A percentile compares a stretch with the other conserved stretches of the same genome.
Evolutionary conservation across 2,113 vertebrate species (phyloP).

Genomic region (Passerina amoena): DNA sequence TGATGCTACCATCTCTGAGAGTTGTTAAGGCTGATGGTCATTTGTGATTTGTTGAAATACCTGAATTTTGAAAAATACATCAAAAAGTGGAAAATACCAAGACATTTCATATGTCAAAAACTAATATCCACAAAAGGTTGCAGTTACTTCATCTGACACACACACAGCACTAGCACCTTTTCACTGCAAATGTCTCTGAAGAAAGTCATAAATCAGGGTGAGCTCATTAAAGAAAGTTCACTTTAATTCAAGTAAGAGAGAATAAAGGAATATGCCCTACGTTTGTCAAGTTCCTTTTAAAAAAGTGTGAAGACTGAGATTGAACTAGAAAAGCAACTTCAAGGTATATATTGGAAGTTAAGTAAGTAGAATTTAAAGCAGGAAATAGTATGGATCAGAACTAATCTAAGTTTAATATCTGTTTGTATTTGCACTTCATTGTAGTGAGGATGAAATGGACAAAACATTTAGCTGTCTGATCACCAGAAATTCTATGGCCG

Average conservation of each 20-base stretch:
- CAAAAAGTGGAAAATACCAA: background rate
- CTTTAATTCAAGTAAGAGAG: background rate
- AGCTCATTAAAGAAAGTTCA: background rate
- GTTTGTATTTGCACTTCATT: background rate
- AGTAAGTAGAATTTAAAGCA: background rate
- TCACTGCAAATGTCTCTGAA: background rate
- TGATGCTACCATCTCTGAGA: background rate
- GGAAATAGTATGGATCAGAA: background rate
- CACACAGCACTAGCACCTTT: background rate
- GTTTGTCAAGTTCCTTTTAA: background rate
- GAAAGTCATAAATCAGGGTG: background rate
- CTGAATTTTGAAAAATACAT: background rate
- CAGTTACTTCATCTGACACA: background rate
- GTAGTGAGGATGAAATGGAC: background rate
- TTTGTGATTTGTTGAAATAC: background rate
- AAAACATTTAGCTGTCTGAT: background rate
- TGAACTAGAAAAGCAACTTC: background rate
- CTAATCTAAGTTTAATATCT: background rate
- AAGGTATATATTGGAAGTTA: background rate
- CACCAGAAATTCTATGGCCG: background rate
- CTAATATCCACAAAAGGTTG: background rate
- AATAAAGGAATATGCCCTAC: background rate
- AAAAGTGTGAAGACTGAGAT: background rate
- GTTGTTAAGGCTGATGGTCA: background rate
- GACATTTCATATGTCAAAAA: background rate